phyloP scores from a whole-genome alignment of 1,140 invertebrate species.

The Sinella curviseta region DNA sequence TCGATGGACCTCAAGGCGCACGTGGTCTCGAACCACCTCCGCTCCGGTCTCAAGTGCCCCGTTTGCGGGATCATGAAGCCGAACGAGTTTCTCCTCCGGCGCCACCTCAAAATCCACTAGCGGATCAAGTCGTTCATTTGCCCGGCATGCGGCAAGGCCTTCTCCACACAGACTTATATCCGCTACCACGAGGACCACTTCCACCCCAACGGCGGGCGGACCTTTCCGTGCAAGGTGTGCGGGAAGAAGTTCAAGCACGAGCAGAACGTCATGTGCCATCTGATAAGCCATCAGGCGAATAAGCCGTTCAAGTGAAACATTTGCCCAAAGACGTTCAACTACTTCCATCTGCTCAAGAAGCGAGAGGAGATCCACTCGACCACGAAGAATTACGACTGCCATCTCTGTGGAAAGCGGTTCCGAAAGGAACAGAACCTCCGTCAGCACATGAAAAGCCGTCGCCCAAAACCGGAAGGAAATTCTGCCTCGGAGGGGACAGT shows the following conservation, averaged over 20 bases:
- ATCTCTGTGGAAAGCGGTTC: not conserved
- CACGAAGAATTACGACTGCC: not conserved
- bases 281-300: not conserved
- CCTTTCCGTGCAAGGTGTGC: not conserved
- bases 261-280: not conserved
- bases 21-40: not conserved
- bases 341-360: slow-evolving; percentile 4
- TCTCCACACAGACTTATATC: not conserved
- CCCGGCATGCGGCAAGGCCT: not conserved
- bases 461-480: not conserved
- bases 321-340: not conserved
- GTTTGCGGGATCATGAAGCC: slow-evolving; percentile 12
- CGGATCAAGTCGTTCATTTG: not conserved
- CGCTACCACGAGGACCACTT: not conserved
- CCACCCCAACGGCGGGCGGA: not conserved
- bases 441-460: slow-evolving; percentile 7
- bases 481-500: too few species aligned
- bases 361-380: not conserved
- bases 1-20: not conserved
- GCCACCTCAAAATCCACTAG: not conserved
- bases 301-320: not conserved
- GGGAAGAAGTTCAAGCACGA: not conserved
- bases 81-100: not conserved
- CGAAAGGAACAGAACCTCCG: not conserved
- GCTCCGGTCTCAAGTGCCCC: not conserved